Base-by-base conservation (phyloP, 2,888 invertebrate species). In the Aleiodes leptofemur region DNA sequence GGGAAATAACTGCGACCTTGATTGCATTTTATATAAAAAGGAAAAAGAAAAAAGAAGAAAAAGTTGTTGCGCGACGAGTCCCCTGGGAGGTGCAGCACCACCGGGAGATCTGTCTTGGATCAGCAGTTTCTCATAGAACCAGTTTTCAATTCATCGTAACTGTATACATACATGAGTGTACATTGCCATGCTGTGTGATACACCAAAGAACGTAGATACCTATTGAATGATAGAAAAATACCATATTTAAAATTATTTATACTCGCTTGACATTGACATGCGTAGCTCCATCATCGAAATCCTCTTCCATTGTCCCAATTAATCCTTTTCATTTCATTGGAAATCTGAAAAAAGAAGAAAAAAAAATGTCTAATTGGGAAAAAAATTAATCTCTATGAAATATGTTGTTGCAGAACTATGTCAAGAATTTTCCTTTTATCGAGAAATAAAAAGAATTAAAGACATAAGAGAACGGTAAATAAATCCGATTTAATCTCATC, bases 71-170 rank as follows among this genome's bases (percentile, higher is more conserved):
- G 48, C 59, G 76, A 76, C 73, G 72, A 76, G 78, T 76, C 74
- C 75, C 78, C 48, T 61, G 78, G 73, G 75, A 73, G 72, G 55
- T 51, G 50, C 61, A 57, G 71, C 72, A 72, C 70, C 70, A 64
- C 64, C 51, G 72, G 50, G 69, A 59, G 59, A 70, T 61, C 68
- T 55, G 48, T 38, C 48, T 64, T 69, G 38, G 61, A 74, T 73
- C 51, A 34, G 31, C 23, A 57, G 70, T 73, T 77, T 77, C 77
- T 77, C 79, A 77, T 77, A 76, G 74, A 79, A 79, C 79, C 79
- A 72, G 79, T 79, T 79, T 77, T 56, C 73, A 48, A 69, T 76
- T 43, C 66, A 59, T 76, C 71, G 69, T 59, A 50, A 71, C 71
- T 64, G 43, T 16, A 34, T 64, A 64, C 64, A 64, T 64, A 64